Conservation (phyloP, 2,888 invertebrate genomes). For the Rhagonycha lutea region DNA sequence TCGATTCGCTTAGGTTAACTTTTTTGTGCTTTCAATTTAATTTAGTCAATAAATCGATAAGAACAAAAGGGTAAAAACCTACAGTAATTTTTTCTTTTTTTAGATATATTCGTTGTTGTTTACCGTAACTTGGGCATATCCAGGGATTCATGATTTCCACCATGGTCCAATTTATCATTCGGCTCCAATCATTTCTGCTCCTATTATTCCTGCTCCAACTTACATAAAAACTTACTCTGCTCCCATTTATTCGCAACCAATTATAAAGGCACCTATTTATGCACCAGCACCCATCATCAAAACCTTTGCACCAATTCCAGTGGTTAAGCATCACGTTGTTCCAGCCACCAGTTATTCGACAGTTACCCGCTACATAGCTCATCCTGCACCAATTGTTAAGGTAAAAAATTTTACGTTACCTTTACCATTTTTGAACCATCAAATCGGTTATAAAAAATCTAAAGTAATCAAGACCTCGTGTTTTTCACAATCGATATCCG, state of each 20-base stretch:
- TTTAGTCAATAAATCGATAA: not conserved
- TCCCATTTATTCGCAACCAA: constrained; percentile 19
- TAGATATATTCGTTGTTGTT: not conserved
- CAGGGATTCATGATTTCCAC: not conserved
- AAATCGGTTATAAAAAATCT: not conserved
- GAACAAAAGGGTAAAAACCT: not conserved
- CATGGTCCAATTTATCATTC: not conserved
- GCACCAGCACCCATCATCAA: constrained; percentile 38
- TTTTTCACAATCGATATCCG: not conserved
- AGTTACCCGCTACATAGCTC: constrained; percentile 55
- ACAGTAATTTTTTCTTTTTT: not conserved
- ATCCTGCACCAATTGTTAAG: constrained; percentile 52
- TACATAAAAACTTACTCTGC: constrained; percentile 6
- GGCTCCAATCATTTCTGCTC: constrained; percentile 23
- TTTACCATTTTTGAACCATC: not conserved
- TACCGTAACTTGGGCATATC: not conserved
- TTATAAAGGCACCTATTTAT: constrained; percentile 33
- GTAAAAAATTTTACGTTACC: too few species aligned
- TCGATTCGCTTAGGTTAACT: not conserved
- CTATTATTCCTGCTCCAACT: constrained; percentile 26
- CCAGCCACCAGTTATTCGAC: constrained; percentile 65
- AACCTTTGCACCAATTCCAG: constrained; percentile 35
- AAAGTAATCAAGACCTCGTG: not conserved
- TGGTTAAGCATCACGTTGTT: constrained; percentile 41
- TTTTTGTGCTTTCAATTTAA: not conserved